These are phyloP conservation scores for Gymnocephalus cernua DNA, from an alignment of 2,113 vertebrate species.

Conservation along the genomic window DNA sequence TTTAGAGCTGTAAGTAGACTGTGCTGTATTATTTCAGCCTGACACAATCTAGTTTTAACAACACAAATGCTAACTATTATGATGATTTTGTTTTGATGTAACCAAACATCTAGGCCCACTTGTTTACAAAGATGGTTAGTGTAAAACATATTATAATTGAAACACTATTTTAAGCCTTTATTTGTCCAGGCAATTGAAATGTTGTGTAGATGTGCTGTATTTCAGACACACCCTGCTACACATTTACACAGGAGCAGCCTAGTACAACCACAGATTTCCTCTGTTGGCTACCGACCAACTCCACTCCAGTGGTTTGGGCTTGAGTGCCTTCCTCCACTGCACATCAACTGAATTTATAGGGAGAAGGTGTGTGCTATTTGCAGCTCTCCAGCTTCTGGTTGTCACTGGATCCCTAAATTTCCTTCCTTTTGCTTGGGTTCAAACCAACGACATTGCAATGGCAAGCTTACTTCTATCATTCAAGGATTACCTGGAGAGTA, in stretches of 20 bases:
- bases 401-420: slow-evolving; percentile 66
- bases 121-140: slow-evolving; percentile 23
- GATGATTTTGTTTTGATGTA: neutral
- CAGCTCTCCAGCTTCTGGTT: slow-evolving; percentile 62
- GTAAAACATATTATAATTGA: slow-evolving; percentile 2
- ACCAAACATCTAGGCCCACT: neutral
- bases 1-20: slow-evolving; percentile 36
- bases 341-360: slow-evolving; percentile 74
- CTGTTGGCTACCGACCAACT: slow-evolving; percentile 68
- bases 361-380: slow-evolving; percentile 62
- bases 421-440: slow-evolving; percentile 37
- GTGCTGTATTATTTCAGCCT: slow-evolving; percentile 27
- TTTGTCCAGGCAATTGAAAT: slow-evolving; percentile 61
- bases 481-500: slow-evolving; percentile 27
- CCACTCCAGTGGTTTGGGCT: slow-evolving; percentile 63
- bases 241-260: slow-evolving; percentile 74
- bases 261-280: slow-evolving; percentile 74
- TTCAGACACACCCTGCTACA: slow-evolving; percentile 73
- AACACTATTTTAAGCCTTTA: slow-evolving; percentile 31
- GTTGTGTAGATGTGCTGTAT: slow-evolving; percentile 46
- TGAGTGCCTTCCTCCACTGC: slow-evolving; percentile 70
- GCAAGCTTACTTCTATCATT: slow-evolving; percentile 25
- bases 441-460: slow-evolving; percentile 40
- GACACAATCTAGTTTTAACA: slow-evolving; percentile 25
- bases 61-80: slow-evolving; percentile 18